Evolutionary conservation across 2,113 vertebrate genomes (phyloP).

Genomic region (Melierax canorus): DNA sequence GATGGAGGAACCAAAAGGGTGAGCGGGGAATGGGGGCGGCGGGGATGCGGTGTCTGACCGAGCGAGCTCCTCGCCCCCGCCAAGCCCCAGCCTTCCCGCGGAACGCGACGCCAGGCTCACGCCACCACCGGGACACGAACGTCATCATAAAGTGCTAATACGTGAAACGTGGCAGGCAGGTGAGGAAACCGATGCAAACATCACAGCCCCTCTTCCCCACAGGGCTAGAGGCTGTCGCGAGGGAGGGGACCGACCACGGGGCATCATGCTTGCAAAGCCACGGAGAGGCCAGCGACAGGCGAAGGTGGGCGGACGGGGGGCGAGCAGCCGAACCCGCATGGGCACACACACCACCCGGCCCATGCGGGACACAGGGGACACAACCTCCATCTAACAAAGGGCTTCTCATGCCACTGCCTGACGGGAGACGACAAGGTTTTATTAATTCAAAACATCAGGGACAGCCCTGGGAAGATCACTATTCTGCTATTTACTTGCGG

Average conservation of each 20-base stretch:
- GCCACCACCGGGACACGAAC: not conserved
- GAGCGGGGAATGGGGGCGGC: accelerated
- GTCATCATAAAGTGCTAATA: slow-evolving; percentile 50
- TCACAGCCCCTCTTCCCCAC: not conserved
- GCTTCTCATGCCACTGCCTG: not conserved
- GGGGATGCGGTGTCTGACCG: accelerated
- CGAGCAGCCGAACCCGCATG: not conserved
- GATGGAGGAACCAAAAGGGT: not conserved
- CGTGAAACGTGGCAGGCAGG: not conserved
- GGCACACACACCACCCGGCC: not conserved
- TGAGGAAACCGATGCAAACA: not conserved
- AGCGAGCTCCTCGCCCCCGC: accelerated
- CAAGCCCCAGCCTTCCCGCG: accelerated
- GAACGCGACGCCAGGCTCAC: accelerated
- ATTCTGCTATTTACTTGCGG: not conserved
- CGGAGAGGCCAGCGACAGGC: not conserved
- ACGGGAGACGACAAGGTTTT: not conserved
- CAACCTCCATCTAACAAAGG: not conserved
- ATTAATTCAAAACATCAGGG: not conserved
- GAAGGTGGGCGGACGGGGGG: not conserved
- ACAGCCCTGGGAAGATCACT: not conserved
- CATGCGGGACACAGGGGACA: not conserved
- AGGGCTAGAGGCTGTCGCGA: accelerated
- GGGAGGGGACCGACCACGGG: not conserved
- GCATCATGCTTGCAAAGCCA: not conserved